Evolutionary conservation across 2,888 invertebrate genomes (phyloP).

Genomic region (Phragmatobia fuliginosa): DNA sequence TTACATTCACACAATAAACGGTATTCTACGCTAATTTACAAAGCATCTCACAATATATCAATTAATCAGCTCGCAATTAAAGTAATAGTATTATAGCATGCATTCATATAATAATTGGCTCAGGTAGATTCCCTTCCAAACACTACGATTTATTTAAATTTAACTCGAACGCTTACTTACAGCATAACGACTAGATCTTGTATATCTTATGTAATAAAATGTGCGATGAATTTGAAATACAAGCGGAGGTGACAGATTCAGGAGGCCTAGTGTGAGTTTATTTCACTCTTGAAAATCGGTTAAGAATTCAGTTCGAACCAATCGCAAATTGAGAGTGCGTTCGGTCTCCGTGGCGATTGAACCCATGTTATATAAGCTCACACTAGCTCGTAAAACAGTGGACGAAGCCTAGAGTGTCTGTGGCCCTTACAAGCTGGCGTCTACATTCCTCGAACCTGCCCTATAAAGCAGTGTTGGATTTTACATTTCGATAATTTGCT

Average conservation of each 20-base stretch:
- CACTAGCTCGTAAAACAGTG: neutral
- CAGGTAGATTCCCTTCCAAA: slow-evolving; percentile 7
- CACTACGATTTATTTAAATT: slow-evolving; percentile 3
- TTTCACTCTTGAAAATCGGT: too few relatives aligned
- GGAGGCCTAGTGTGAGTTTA: too few relatives aligned
- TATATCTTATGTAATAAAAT: slow-evolving; percentile 30
- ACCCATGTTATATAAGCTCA: too few relatives aligned
- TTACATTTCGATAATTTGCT: neutral
- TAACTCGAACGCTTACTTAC: slow-evolving; percentile 27
- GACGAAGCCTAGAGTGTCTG: neutral
- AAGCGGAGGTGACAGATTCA: slow-evolving; percentile 4
- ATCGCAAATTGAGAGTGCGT: too few relatives aligned
- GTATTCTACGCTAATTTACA: neutral
- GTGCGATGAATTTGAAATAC: slow-evolving; percentile 23
- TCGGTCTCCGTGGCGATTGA: too few relatives aligned
- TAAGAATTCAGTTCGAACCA: too few relatives aligned
- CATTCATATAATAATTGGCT: slow-evolving; percentile 7
- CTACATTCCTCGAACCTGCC: neutral
- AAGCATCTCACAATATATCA: neutral
- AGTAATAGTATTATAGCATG: neutral
- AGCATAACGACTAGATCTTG: slow-evolving; percentile 48
- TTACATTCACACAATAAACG: neutral
- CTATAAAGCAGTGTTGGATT: neutral
- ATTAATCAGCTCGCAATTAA: neutral
- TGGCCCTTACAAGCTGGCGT: neutral